phyloP scores from a whole-genome alignment of 2,888 invertebrate species.

The Tenthredo livida region DNA sequence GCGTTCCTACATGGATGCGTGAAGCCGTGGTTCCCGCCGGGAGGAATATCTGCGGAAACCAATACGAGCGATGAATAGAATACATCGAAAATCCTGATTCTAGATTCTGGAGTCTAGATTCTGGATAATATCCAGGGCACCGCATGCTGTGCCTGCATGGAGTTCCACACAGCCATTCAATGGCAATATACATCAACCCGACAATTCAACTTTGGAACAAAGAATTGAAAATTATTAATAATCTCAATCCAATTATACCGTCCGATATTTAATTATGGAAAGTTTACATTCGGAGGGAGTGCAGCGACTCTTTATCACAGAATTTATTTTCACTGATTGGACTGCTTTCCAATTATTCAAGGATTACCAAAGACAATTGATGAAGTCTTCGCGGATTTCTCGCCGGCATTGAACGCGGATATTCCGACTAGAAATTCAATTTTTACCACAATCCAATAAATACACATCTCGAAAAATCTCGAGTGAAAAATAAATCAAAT shows the following conservation, averaged over 20 bases:
- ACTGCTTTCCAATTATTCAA: neutral
- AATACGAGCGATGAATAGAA: constrained; percentile 13
- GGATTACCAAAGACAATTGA: neutral
- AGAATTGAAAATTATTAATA: neutral
- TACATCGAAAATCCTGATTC: constrained; percentile 6
- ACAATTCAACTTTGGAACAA: neutral
- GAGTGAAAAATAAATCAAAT: neutral
- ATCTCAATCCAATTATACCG: neutral
- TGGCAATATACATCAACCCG: neutral
- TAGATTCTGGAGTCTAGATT: constrained; percentile 8
- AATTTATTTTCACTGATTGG: neutral
- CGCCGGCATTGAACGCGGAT: neutral
- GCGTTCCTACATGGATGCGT: neutral
- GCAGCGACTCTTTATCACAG: neutral
- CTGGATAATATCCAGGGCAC: neutral
- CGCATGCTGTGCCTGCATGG: neutral
- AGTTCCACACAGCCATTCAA: neutral
- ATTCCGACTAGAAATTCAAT: neutral
- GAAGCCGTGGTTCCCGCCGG: neutral
- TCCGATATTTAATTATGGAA: neutral
- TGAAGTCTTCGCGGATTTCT: neutral
- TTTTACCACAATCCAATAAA: neutral
- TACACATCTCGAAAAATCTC: neutral
- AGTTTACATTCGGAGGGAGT: neutral
- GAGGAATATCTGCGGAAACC: constrained; percentile 10